Percentiles rank a stretch among this genome's conserved stretches.
These are phyloP conservation scores for Ibycter americanus DNA, from an alignment of 2,797 vertebrate species.

Conservation along the genomic window DNA sequence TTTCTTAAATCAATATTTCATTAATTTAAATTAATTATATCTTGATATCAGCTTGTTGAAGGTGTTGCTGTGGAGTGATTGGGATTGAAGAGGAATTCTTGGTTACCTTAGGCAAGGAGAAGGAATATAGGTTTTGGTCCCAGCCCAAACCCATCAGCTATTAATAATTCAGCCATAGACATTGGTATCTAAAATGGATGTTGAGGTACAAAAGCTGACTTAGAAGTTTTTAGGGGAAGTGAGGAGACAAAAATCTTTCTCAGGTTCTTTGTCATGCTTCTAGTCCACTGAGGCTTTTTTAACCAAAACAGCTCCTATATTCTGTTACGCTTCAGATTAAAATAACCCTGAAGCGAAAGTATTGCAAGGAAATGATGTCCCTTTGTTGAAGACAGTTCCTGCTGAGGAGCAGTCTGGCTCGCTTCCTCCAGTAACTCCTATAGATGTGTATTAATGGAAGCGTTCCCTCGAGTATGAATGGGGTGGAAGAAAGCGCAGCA, in stretches of 20 bases:
- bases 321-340: not conserved
- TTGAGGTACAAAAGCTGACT: not conserved
- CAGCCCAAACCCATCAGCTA: not conserved
- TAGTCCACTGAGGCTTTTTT: not conserved
- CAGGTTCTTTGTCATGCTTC: not conserved
- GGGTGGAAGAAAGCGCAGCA: not conserved
- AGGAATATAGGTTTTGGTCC: not conserved
- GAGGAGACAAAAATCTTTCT: not conserved
- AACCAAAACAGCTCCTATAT: not conserved
- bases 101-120: not conserved
- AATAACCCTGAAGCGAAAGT: not conserved
- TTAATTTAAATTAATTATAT: not conserved
- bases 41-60: not conserved
- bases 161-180: not conserved
- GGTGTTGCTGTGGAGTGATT: not conserved
- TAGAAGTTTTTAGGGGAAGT: not conserved
- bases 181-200: not conserved
- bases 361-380: not conserved
- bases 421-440: not conserved
- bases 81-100: not conserved
- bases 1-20: not conserved
- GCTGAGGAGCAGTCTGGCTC: slow-evolving; percentile 6
- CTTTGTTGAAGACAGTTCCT: slow-evolving; percentile 17
- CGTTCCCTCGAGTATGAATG: not conserved
- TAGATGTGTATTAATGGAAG: not conserved